Base-by-base conservation (phyloP, 2,113 vertebrate genomes). In the Regulus satrapa region DNA sequence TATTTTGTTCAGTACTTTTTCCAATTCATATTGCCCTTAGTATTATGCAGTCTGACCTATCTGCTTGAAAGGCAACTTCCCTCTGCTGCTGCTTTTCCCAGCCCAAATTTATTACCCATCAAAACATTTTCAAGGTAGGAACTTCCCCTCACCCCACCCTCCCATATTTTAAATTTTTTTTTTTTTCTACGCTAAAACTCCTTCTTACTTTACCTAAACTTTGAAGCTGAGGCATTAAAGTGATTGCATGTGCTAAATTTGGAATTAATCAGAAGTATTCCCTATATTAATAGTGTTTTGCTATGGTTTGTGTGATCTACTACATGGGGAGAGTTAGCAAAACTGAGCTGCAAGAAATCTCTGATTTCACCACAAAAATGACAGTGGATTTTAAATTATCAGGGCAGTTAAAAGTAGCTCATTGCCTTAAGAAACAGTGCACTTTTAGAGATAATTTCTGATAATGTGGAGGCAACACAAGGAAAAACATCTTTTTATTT, bases 61-160 rank as follows among this genome's bases (percentile, higher is more conserved):
- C 43, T 87, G 38, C 46, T 63, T 71, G 73, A 84, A 75, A 68
- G 36, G 12, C 18, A 38, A 18, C 25, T 92, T 92, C 41, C 16
- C 38, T 73, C 49, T 58, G 18, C 49, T 90, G 17, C n/a, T 73
- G 7, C 12, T 76, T 85, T 32, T 69, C 32, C 20, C 34, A 88
- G 55, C 8, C 40, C 10, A 51, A 66, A 71, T 77, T 49, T 80
- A 25, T 85, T 72, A 45, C 21, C 45, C 8, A 24, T 23, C 34
- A 54, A 82, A 83, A 79, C 3, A 79, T 73, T 85, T 82, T 93
- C 63, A 62, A 56, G 13, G 20, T 26, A 58, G 34, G 9, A 66
- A 31, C 10, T 34, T 9, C 8, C 16, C 11, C 1, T 14, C 14
- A 14, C 1, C 23, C 43, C n/a, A n/a, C n/a, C n/a, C n/a, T n/a